Conservation (phyloP, 1,140 invertebrate genomes). For the Telenomus remus region DNA sequence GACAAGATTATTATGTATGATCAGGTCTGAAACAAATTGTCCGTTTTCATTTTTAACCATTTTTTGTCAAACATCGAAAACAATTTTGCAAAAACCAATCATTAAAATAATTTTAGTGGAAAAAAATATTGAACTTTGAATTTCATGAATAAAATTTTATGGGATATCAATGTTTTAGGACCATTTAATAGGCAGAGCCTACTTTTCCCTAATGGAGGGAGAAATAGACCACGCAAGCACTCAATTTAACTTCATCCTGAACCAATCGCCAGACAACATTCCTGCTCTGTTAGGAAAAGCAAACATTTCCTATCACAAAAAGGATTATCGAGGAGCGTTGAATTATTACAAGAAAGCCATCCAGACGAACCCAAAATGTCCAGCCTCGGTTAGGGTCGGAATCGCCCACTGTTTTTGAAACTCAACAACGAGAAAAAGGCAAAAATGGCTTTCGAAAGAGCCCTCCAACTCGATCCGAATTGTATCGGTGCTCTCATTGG, state of each 20-base stretch:
- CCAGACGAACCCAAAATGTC: conserved; percentile 96
- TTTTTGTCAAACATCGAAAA: too few species aligned
- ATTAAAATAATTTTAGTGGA: too few species aligned
- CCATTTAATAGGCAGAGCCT: conserved; percentile 97
- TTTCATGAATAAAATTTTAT: too few species aligned
- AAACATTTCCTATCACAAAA: conserved; percentile 95
- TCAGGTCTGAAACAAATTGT: conserved; percentile 86
- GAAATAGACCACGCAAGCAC: conserved; percentile 99
- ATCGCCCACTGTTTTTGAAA: conserved; percentile 99
- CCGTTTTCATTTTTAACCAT: too few species aligned
- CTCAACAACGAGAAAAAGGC: conserved; percentile 97
- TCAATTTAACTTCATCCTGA: conserved; percentile 99
- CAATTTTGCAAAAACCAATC: too few species aligned
- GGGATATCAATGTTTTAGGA: too few species aligned
- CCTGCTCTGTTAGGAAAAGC: conserved; percentile 98
- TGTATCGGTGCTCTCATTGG: conserved; percentile 98
- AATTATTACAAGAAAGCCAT: conserved; percentile 99
- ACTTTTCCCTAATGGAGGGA: conserved; percentile 97
- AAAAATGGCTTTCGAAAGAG: conserved; percentile 95
- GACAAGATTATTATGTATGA: conserved; percentile 99
- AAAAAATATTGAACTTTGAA: too few species aligned
- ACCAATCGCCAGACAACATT: conserved; percentile 96
- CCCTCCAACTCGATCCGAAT: conserved; percentile 92
- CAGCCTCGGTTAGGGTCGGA: conserved; percentile 94
- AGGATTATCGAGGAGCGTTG: conserved; percentile 94